Evolutionary conservation across 2,797 vertebrate genomes (phyloP).

Genomic region (Distichodus sexfasciatus): DNA sequence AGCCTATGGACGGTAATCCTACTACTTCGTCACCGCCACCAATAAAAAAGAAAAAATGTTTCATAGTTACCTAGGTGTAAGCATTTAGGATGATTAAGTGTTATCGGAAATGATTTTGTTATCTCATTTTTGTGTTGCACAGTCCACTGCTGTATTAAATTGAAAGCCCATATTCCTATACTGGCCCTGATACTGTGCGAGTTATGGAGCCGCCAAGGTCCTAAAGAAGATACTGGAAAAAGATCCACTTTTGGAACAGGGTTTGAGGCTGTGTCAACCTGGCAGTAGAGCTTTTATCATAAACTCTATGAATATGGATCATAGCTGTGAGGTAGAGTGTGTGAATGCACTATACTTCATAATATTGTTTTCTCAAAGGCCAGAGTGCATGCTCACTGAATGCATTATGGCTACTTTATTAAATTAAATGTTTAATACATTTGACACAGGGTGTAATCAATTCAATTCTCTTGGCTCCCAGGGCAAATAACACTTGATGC

Average conservation of each 20-base stretch:
- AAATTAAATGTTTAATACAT: constrained; percentile 52
- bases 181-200: not conserved
- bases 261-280: constrained; percentile 24
- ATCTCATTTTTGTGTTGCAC: too few species aligned
- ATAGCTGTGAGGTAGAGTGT: constrained; percentile 39
- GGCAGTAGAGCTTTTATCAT: constrained; percentile 38
- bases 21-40: too few species aligned
- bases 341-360: constrained; percentile 9
- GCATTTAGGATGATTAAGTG: too few species aligned
- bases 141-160: too few species aligned
- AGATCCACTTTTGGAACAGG: not conserved
- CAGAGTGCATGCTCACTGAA: constrained; percentile 31
- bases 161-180: not conserved
- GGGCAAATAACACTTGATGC: constrained; percentile 27
- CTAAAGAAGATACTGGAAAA: constrained; percentile 9
- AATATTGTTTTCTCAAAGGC: constrained; percentile 42
- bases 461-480: constrained; percentile 18
- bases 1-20: too few species aligned
- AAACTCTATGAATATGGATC: constrained; percentile 48
- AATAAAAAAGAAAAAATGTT: too few species aligned
- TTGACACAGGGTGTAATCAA: constrained; percentile 45
- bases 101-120: too few species aligned
- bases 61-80: too few species aligned
- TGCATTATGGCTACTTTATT: constrained; percentile 47
- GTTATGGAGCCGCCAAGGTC: constrained; percentile 1